Evolutionary conservation across 1,140 invertebrate genomes (phyloP).

Genomic region (Solenopsis invicta): DNA sequence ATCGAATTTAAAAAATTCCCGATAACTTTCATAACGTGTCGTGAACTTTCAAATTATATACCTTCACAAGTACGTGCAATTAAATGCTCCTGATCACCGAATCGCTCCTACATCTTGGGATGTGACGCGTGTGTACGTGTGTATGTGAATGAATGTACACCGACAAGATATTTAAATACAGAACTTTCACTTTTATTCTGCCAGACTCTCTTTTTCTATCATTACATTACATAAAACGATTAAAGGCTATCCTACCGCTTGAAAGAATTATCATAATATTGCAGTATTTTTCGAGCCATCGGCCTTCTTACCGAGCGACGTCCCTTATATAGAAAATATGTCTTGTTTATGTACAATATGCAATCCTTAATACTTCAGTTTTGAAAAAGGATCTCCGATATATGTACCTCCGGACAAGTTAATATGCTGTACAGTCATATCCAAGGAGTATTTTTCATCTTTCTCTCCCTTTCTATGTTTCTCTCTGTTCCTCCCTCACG

Average conservation of each 20-base stretch:
- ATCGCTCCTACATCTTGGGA: not conserved
- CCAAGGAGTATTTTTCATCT: conserved; percentile 81
- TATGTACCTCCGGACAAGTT: conserved; percentile 84
- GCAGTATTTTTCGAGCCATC: conserved; percentile 86
- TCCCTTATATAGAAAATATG: conserved; percentile 88
- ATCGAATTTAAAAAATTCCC: not conserved
- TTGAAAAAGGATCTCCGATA: conserved; percentile 85
- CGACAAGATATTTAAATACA: conserved; percentile 83
- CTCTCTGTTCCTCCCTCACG: conserved; percentile 40
- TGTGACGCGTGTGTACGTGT: conserved; percentile 4
- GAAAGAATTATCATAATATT: conserved; percentile 88
- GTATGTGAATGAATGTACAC: conserved; percentile 64
- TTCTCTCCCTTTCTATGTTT: conserved; percentile 61
- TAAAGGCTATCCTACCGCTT: conserved; percentile 87
- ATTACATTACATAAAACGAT: conserved; percentile 88
- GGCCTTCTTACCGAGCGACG: conserved; percentile 83
- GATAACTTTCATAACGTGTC: not conserved
- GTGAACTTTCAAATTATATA: not conserved
- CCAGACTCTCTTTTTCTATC: conserved; percentile 86
- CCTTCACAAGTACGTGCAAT: conserved; percentile 29
- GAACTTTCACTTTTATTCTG: conserved; percentile 87
- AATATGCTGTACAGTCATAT: conserved; percentile 86
- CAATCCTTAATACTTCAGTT: conserved; percentile 85
- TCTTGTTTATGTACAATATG: conserved; percentile 88
- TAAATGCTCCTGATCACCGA: conserved; percentile 17